Conservation (phyloP, 2,888 invertebrate species). For the Andrena camellia region DNA sequence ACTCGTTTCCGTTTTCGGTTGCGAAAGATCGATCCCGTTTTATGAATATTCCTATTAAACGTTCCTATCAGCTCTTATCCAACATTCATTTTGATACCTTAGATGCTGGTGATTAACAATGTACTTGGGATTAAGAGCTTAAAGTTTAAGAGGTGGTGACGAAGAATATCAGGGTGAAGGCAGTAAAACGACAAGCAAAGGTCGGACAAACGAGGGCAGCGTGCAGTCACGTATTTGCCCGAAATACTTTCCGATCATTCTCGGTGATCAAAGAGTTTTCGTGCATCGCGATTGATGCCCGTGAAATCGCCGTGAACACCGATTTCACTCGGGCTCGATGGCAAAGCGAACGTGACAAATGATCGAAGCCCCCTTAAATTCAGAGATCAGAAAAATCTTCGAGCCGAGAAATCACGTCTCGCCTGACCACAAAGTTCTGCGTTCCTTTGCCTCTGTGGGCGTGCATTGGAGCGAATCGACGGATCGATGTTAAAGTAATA, state of each 20-base stretch:
- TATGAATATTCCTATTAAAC: too few species aligned
- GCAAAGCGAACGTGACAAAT: slow-evolving; percentile 39
- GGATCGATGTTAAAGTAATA: not conserved
- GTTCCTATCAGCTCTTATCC: too few species aligned
- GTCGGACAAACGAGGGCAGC: not conserved
- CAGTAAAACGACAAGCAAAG: not conserved
- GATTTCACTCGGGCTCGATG: not conserved
- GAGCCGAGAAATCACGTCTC: slow-evolving; percentile 19
- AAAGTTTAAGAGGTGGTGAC: not conserved
- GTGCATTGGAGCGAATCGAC: slow-evolving; percentile 3
- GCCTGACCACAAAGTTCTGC: slow-evolving; percentile 5
- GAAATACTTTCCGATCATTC: slow-evolving; percentile 19
- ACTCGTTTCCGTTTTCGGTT: not conserved
- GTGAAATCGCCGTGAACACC: slow-evolving; percentile 26
- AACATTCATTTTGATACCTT: too few species aligned
- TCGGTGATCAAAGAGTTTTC: slow-evolving; percentile 18
- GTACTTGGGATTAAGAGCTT: too few species aligned
- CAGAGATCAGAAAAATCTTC: slow-evolving; percentile 31
- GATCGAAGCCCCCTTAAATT: slow-evolving; percentile 29
- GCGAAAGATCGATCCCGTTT: not conserved
- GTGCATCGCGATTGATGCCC: slow-evolving; percentile 18
- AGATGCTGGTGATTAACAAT: too few species aligned
- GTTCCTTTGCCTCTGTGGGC: not conserved
- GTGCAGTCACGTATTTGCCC: slow-evolving; percentile 30
- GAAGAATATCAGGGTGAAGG: not conserved